Evolutionary conservation across 1,140 invertebrate species (phyloP).

Genomic region (Calosoma granatense): DNA sequence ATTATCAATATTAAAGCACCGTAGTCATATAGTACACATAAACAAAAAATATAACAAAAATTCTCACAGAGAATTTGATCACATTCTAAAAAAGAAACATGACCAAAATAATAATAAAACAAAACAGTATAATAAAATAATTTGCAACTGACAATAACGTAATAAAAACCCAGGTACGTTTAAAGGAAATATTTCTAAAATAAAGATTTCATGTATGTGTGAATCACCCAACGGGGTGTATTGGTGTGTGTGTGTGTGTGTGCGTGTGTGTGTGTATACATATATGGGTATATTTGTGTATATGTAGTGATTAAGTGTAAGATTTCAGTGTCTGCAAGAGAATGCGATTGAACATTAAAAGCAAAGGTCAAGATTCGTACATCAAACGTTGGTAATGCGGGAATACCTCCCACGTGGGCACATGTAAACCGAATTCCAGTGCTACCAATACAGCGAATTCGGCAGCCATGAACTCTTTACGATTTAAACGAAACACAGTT

Average conservation of each 20-base stretch:
- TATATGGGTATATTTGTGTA: no score
- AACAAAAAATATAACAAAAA: not conserved
- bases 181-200: not conserved
- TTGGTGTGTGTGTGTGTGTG: no score
- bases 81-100: not conserved
- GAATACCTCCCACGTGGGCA: conserved; percentile 82
- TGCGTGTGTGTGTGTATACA: no score
- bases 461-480: conserved; percentile 80
- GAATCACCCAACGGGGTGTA: not conserved
- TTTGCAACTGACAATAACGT: not conserved
- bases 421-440: conserved; percentile 86
- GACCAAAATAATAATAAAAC: not conserved
- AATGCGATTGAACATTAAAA: conserved; percentile 5
- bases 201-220: no score
- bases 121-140: conserved; percentile 2
- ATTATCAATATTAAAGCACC: not conserved
- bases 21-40: not conserved
- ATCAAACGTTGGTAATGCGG: conserved; percentile 90
- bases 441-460: conserved; percentile 93
- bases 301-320: not conserved
- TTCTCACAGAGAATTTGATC: not conserved
- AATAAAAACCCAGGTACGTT: not conserved
- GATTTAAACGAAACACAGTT: conserved; percentile 78
- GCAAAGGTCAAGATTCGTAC: conserved; percentile 67
- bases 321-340: not conserved